Evolutionary conservation across 2,113 vertebrate genomes (phyloP), one percentile per base, ranked within the genome.

Genomic region (Rutilus rutilus): DNA sequence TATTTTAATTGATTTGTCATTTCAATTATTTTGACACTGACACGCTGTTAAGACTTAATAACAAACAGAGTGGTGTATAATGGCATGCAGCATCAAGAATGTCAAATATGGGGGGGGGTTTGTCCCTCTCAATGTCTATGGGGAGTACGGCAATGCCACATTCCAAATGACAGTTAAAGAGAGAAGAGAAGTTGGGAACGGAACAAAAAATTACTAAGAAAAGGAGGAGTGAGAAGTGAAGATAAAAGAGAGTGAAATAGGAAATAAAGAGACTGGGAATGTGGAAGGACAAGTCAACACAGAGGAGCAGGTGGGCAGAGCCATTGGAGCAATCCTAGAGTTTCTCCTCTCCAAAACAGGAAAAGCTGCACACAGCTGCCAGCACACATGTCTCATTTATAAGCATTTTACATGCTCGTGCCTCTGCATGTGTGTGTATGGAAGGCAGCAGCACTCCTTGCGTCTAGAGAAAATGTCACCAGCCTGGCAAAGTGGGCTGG

Each of bases 301-400:
- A 21, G 71, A 82, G 79, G 79, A 86, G 86, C 87, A 90, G 90
- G 86, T 89, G 89, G 87, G 79, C 65, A 89, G 76, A 79, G 8
- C 79, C 71, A 85, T 76, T 75, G 79, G 33, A 81, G 86, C 74
- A 45, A 62, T 62, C 64, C 67, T 54, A 47, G 50, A 30, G 57
- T 65, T 87, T 30, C 73, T 57, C 39, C 47, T 69, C 73, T 27
- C 64, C 67, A 47, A 60, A 76, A 78, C 33, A 62, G 47, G 12
- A n/a, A 42, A 42, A 62, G n/a, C 42, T 71, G 88, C 86, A 84
- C 86, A 84, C 17, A 77, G 64, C 80, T 78, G 83, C 83, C 87
- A 82, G 62, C 54, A 39, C 86, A 88, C 86, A 84, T 90, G 90
- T 88, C 87, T 89, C 86, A 83, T 89, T 88, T 90, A 84, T 83